Percentiles rank a stretch among this genome's conserved stretches.
phyloP scores from a whole-genome alignment of 1,140 invertebrate species.

The Luehdorfia chinensis region DNA sequence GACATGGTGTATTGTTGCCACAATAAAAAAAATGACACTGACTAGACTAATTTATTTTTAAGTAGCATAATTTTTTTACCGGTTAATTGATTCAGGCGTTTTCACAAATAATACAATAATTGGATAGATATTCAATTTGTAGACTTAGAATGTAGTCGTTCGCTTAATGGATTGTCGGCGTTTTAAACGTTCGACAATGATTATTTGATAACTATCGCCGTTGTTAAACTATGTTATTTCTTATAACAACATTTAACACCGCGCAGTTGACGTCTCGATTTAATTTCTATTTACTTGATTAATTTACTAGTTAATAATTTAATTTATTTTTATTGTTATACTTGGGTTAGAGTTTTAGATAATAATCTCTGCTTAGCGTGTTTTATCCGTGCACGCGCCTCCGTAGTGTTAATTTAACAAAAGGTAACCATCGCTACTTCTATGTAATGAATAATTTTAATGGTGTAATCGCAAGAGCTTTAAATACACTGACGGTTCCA shows the following conservation, averaged over 20 bases:
- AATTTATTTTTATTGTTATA: conserved; percentile 16
- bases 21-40: conserved; percentile 13
- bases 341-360: conserved; percentile 12
- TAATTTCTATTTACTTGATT: conserved; percentile 2
- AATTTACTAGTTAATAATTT: conserved; percentile 12
- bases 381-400: background rate
- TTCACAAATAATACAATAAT: too few species aligned
- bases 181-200: too few species aligned
- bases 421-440: too few species aligned
- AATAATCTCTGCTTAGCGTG: background rate
- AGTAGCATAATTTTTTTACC: conserved; percentile 15
- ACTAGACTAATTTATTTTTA: conserved; percentile 16
- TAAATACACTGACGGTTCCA: too few species aligned
- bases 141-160: too few species aligned
- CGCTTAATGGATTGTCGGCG: too few species aligned
- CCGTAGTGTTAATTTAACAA: background rate
- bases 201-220: too few species aligned
- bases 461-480: background rate
- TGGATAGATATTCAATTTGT: too few species aligned
- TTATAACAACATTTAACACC: too few species aligned
- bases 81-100: background rate
- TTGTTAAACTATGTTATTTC: too few species aligned
- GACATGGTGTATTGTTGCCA: conserved; percentile 9
- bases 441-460: background rate
- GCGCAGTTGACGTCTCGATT: conserved; percentile 1